Evolutionary conservation across 2,797 vertebrate species (phyloP).

Genomic region (Oreochromis grahami): DNA sequence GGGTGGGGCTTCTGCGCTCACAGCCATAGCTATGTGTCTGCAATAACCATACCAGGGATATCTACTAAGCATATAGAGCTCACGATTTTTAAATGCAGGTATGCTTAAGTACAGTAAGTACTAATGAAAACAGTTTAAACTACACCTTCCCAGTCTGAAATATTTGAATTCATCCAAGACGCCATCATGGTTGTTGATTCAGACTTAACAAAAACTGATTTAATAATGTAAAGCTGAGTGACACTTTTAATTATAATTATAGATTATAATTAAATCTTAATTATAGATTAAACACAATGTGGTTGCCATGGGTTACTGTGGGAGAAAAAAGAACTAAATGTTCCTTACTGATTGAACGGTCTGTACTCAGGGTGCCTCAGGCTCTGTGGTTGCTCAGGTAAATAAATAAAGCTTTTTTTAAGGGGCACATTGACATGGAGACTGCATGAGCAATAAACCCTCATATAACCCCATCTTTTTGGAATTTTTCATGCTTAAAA

Average conservation of each 20-base stretch:
- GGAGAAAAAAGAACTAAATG: neutral
- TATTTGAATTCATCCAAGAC: neutral
- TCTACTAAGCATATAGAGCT: neutral
- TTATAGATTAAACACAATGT: neutral
- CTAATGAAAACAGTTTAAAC: neutral
- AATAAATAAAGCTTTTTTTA: neutral
- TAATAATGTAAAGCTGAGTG: neutral
- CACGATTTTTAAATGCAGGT: neutral
- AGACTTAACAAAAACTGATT: neutral
- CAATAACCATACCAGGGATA: neutral
- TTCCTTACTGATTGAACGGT: neutral
- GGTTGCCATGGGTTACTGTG: neutral
- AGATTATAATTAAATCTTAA: too few relatives aligned
- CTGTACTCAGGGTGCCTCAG: neutral
- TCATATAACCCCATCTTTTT: neutral
- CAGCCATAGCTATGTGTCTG: neutral
- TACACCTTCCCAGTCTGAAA: neutral
- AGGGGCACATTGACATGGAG: neutral
- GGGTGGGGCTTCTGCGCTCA: neutral
- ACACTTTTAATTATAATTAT: too few relatives aligned
- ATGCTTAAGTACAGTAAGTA: neutral
- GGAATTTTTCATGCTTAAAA: neutral
- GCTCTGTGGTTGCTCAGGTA: neutral
- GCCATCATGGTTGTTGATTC: neutral
- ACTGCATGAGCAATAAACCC: neutral